phyloP scores from a whole-genome alignment of 2,113 vertebrate species.

The Psilopogon haemacephalus region DNA sequence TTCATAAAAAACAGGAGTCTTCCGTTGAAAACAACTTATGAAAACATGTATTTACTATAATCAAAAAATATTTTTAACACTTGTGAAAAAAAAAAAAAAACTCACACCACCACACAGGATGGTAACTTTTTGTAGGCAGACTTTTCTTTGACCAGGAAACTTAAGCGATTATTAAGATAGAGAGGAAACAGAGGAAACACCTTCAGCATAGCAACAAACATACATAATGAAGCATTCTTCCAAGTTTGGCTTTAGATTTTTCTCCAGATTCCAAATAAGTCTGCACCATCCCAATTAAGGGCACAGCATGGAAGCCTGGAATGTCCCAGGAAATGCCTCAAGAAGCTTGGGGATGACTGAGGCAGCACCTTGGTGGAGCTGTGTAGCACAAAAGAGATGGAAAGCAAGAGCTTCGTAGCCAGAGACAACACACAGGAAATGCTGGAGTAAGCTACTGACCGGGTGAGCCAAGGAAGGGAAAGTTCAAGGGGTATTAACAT shows the following conservation, averaged over 20 bases:
- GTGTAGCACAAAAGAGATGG: not conserved
- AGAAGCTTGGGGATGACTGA: not conserved
- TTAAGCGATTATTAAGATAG: not conserved
- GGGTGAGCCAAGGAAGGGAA: not conserved
- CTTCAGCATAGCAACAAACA: not conserved
- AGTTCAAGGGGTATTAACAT: constrained; percentile 12
- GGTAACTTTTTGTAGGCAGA: not conserved
- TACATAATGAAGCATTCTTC: not conserved
- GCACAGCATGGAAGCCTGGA: not conserved
- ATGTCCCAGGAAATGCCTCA: not conserved
- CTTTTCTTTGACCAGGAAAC: not conserved
- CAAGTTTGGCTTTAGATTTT: not conserved
- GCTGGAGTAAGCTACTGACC: not conserved
- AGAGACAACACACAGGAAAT: not conserved
- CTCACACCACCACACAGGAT: not conserved
- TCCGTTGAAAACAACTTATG: not conserved
- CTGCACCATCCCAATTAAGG: rapidly evolving
- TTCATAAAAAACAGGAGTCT: not conserved
- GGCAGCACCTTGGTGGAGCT: rapidly evolving
- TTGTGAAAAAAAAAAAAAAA: not conserved
- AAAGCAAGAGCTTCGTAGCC: not conserved
- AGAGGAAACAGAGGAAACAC: not conserved
- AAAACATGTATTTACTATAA: not conserved
- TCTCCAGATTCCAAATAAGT: not conserved
- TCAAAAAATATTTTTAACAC: not conserved